phyloP scores from a whole-genome alignment of 2,888 invertebrate species.

The Eupeodes luniger region DNA sequence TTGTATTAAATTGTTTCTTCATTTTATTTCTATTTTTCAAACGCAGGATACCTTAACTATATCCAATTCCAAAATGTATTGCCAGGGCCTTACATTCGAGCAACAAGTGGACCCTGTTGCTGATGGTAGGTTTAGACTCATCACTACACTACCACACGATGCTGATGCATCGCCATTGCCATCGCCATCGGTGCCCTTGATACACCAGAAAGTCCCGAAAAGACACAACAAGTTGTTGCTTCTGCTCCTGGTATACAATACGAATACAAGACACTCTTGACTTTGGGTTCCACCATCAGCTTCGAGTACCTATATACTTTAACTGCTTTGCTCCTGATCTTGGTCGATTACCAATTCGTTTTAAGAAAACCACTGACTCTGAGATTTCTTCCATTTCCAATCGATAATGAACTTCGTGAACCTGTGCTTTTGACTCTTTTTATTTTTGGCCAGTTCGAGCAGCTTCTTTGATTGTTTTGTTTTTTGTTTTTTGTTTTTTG shows the following conservation, averaged over 20 bases:
- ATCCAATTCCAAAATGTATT: slow-evolving; percentile 23
- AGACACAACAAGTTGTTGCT: slow-evolving; percentile 18
- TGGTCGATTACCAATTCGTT: slow-evolving; percentile 74
- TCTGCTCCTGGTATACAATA: neutral
- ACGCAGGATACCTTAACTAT: slow-evolving; percentile 23
- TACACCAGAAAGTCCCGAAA: slow-evolving; percentile 35
- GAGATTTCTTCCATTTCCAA: slow-evolving; percentile 67
- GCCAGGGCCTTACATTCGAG: slow-evolving; percentile 13
- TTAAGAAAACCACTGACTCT: slow-evolving; percentile 42
- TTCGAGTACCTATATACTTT: neutral
- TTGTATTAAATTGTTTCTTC: slow-evolving; percentile 69
- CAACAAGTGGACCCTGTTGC: slow-evolving; percentile 4
- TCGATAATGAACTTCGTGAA: slow-evolving; percentile 76
- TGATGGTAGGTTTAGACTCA: slow-evolving; percentile 32
- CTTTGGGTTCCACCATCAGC: neutral
- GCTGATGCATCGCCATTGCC: neutral
- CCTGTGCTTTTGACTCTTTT: slow-evolving; percentile 64
- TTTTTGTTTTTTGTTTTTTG: neutral
- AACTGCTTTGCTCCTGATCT: slow-evolving; percentile 49
- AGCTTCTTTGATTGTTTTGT: neutral
- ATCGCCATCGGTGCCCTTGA: slow-evolving; percentile 57
- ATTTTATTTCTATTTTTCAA: slow-evolving; percentile 43
- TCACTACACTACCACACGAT: neutral
- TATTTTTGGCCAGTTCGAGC: neutral
- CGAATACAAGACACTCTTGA: neutral